Base-by-base conservation (phyloP, 1,140 invertebrate genomes). In the Bombus waltoni region DNA sequence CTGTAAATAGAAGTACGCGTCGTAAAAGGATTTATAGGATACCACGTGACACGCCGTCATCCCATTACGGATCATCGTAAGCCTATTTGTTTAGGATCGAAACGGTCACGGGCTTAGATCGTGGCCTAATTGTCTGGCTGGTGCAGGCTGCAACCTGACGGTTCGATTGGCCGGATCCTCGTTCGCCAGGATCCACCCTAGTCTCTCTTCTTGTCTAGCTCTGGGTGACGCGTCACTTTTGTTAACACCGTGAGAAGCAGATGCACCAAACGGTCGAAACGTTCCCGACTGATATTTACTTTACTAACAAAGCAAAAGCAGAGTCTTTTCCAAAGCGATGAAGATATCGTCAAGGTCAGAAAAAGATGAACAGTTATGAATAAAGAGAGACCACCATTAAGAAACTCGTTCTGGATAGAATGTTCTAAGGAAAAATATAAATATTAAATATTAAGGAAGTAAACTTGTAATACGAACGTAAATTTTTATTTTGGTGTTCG, bases 81-180 rank as follows among this genome's bases (percentile, higher is more conserved):
- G 92, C 91, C 91, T 93, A 93, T 93, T 93, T 93, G 91, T 91
- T 93, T 92, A 93, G 92, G 92, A 92, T 91, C 85, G 78, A 25
- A 79, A 88, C 87, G 85, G 88, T 88, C 84, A 53, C 75, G 85
- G 85, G 89, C 82, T 89, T 88, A 86, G 89, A 92, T 92, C 90
- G 89, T 85, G 87, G 86, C 75, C 92, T 92, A 92, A 93, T 93
- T 92, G 92, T 92, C 85, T 77, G 70, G 87, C 74, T 80, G 78
- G 85, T 89, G 88, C 87, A 83, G 82, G 38, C 59, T 83, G 85
- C 81, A 89, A 90, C 86, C 89, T 90, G 89, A 90, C 88, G 76
- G 80, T 87, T 81, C 86, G 86, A 90, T 90, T 88, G 88, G 86
- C 76, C 72, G 81, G 73, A n/a, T 89, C 70, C 80, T 53, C 65